Percentiles rank a stretch among this genome's conserved stretches.
These are phyloP conservation scores for Notodonta dromedarius DNA, from an alignment of 2,888 invertebrate genomes.

Conservation along the genomic window DNA sequence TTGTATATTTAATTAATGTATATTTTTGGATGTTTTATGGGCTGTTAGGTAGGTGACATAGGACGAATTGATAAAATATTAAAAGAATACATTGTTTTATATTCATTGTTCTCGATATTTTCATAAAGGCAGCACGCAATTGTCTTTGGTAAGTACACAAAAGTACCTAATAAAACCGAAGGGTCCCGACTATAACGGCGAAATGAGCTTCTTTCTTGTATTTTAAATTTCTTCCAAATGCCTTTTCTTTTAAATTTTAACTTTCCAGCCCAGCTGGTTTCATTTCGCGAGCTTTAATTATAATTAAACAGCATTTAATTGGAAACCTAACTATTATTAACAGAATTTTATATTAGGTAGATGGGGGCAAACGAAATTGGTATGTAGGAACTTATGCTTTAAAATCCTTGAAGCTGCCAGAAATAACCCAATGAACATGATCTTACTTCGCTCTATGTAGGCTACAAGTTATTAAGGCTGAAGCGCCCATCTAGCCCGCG, in stretches of 20 bases:
- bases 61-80: no score
- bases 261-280: slow-evolving; percentile 25
- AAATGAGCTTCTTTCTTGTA: slow-evolving; percentile 45
- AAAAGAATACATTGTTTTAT: slow-evolving; percentile 6
- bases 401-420: no score
- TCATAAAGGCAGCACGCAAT: slow-evolving; percentile 27
- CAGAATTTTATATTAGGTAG: neutral
- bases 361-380: no score
- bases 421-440: no score
- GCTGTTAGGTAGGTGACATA: no score
- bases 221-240: slow-evolving; percentile 48
- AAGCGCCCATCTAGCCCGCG: no score
- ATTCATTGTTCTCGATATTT: slow-evolving; percentile 29
- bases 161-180: slow-evolving; percentile 47
- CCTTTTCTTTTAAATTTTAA: slow-evolving; percentile 44
- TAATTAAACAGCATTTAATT: slow-evolving; percentile 27
- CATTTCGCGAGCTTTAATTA: slow-evolving; percentile 40
- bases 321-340: slow-evolving; percentile 6
- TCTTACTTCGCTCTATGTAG: no score
- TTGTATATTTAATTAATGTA: no score
- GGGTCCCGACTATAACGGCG: slow-evolving; percentile 33
- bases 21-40: no score
- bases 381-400: no score
- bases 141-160: slow-evolving; percentile 35
- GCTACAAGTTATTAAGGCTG: no score